These are phyloP conservation scores for Litoditis marina DNA, from an alignment of 2,888 invertebrate genomes.

Conservation along the genomic window DNA sequence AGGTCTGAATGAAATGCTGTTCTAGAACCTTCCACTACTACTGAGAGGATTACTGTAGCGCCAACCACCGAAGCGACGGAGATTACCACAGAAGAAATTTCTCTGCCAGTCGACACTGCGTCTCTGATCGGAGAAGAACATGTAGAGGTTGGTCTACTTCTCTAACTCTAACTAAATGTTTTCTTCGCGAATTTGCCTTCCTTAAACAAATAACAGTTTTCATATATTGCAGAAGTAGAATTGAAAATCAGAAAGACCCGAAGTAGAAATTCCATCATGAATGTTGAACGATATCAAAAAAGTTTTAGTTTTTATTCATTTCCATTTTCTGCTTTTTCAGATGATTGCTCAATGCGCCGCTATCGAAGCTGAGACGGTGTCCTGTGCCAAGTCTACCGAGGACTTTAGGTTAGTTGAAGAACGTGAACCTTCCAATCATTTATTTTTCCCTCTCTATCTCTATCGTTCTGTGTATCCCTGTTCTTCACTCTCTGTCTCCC, in stretches of 20 bases:
- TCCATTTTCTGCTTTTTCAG: conserved; percentile 18
- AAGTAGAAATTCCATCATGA: too few relatives aligned
- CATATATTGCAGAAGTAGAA: too few relatives aligned
- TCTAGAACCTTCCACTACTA: neutral
- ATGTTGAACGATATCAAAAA: too few relatives aligned
- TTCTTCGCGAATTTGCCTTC: too few relatives aligned
- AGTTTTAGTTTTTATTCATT: too few relatives aligned
- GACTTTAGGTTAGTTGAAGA: conserved; percentile 13
- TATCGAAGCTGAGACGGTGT: conserved; percentile 19
- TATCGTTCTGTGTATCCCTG: neutral
- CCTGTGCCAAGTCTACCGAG: conserved; percentile 14
- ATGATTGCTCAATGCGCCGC: conserved; percentile 23
- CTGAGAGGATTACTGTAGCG: neutral
- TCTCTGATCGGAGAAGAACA: neutral
- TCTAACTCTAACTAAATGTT: neutral
- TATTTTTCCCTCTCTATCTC: neutral
- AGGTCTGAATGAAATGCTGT: neutral
- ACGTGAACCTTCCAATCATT: neutral
- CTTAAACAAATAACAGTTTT: too few relatives aligned
- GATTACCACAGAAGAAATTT: neutral
- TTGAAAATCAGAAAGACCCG: too few relatives aligned
- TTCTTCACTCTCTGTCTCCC: too few relatives aligned
- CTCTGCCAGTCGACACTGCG: neutral
- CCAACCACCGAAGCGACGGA: conserved; percentile 4
- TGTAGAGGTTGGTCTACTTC: conserved; percentile 6